Conservation (phyloP, 23 tunicate genomes). For the Trididemnum nubilum region DNA sequence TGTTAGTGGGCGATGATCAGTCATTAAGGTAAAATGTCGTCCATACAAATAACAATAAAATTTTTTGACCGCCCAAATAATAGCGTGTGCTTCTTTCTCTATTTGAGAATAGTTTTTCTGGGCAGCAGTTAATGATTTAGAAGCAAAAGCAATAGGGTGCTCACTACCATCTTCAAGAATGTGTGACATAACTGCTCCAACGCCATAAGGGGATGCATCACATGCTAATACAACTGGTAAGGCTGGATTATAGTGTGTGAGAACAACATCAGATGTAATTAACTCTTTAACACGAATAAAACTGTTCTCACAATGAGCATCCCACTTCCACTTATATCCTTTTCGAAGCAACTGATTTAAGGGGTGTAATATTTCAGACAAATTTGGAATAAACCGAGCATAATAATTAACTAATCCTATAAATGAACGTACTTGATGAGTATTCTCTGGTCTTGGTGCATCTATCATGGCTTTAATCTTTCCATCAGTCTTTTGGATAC, state of each 20-base stretch:
- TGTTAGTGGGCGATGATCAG: not conserved
- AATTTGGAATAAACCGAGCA: not conserved
- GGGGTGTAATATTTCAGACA: not conserved
- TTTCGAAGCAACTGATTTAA: not conserved
- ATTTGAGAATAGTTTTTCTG: not conserved
- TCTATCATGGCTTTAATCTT: not conserved
- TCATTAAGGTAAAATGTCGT: not conserved
- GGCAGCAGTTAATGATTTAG: not conserved
- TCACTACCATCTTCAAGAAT: not conserved
- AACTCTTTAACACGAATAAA: not conserved
- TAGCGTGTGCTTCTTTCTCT: not conserved
- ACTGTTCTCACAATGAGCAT: not conserved
- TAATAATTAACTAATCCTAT: not conserved
- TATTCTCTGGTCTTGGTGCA: not conserved
- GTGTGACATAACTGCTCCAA: not conserved
- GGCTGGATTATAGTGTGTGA: not conserved
- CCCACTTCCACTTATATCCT: not conserved
- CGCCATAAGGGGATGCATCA: not conserved
- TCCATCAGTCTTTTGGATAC: not conserved
- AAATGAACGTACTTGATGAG: not conserved
- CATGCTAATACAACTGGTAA: not conserved
- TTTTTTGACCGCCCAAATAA: not conserved
- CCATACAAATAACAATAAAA: not conserved
- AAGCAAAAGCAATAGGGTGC: not conserved
- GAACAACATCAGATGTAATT: not conserved